Conservation (phyloP, 2,888 invertebrate species). For the Melolontha melolontha region DNA sequence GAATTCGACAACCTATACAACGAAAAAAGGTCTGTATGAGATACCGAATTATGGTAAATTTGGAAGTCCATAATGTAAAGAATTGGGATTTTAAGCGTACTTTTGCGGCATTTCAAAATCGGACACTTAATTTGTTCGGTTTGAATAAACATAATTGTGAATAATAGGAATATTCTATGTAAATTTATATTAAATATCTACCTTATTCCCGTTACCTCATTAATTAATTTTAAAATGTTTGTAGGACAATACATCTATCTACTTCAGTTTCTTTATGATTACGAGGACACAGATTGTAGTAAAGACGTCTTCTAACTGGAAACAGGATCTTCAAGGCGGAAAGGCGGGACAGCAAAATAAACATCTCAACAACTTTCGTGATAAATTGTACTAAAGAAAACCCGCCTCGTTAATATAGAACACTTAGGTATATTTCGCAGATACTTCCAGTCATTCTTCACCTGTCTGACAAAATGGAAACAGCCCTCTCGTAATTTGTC, state of each 20-base stretch:
- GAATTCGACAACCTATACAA: no score
- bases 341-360: constrained; percentile 24
- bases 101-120: no score
- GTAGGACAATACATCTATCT: not conserved
- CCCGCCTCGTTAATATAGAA: constrained; percentile 1
- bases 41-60: no score
- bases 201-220: no score
- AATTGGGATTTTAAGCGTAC: no score
- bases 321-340: constrained; percentile 13
- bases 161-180: no score
- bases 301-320: constrained; percentile 11
- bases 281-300: constrained; percentile 2
- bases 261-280: not conserved
- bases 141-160: no score
- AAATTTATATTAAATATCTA: no score
- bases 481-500: constrained; percentile 17
- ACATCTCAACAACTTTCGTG: constrained; percentile 20
- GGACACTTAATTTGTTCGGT: no score
- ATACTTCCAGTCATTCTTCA: constrained; percentile 30
- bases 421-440: constrained; percentile 11
- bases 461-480: constrained; percentile 23
- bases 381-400: constrained; percentile 15
- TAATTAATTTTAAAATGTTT: no score
- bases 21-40: no score
- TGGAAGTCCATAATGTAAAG: no score